Evolutionary conservation across 92 coral and sea anemone species (phyloP), one percentile per base, ranked within the genome.

Genomic region (Micromussa lordhowensis): DNA sequence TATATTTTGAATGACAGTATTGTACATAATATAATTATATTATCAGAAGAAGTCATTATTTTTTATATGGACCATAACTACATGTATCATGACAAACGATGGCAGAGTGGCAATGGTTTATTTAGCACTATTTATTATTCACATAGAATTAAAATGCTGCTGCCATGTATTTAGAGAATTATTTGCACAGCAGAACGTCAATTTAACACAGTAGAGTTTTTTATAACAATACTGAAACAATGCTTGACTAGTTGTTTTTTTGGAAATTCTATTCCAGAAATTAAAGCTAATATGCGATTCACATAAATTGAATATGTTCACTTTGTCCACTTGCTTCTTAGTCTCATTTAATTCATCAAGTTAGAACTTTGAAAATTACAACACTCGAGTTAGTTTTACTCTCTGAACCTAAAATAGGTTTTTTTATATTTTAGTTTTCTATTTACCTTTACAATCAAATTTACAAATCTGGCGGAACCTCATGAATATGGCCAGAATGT

Each of bases 111-210:
- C 77, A 1, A 70, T 35, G 44, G 44, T 32, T 35, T 36, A 73
- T 73, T 32, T 73, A 73, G 29, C 78, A 34, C 78, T 73, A 73
- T 73, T 73, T 73, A 73, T 72, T 21, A 72, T 73, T 19, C 49
- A 38, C 78, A 35, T 35, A 73, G 75, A 71, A 31, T 71, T 38
- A 72, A 35, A 72, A 36, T 73, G 78, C 78, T 36, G 78, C 34
- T 9, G 19, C 10, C 26, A 34, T 71, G 22, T 17, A 31, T 30
- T 71, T 32, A 30, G 75, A 69, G 75, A 69, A 69, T 12, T 28
- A 71, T 36, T 5, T 34, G 78, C n/a, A 7, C 19, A 73, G 78
- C 78, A 17, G 51, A 35, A 73, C 73, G n/a, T n/a, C n/a, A 24
- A 13, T 44, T 44, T 44, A 68, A 68, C 8, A 38, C 19, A 53